Conservation (phyloP, 2,888 invertebrate species). For the Thera britannica region DNA sequence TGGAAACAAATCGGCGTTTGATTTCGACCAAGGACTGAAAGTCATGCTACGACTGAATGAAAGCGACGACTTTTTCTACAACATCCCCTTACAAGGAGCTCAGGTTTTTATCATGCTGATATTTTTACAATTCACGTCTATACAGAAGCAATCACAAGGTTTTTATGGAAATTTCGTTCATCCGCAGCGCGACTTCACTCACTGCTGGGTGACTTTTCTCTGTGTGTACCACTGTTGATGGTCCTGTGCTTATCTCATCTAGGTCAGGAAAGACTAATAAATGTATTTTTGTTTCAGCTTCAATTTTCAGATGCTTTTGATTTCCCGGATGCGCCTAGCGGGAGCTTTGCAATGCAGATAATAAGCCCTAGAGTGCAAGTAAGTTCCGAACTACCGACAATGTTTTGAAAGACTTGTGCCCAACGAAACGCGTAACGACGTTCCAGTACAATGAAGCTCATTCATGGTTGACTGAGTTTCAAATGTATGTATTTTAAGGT, state of each 20-base stretch:
- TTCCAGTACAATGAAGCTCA: slow-evolving; percentile 33
- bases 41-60: slow-evolving; percentile 67
- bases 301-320: slow-evolving; percentile 84
- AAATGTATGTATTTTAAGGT: slow-evolving; percentile 4
- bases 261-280: not conserved
- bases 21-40: slow-evolving; percentile 73
- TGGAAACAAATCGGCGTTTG: slow-evolving; percentile 75
- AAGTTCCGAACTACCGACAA: slow-evolving; percentile 29
- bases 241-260: too few relatives aligned
- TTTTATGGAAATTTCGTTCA: too few relatives aligned
- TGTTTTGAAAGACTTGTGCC: slow-evolving; percentile 10
- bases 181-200: too few relatives aligned
- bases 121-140: not conserved
- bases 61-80: slow-evolving; percentile 80
- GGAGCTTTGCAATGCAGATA: slow-evolving; percentile 78
- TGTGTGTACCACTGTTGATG: too few relatives aligned
- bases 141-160: too few relatives aligned
- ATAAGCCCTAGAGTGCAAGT: slow-evolving; percentile 73
- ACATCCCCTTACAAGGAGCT: slow-evolving; percentile 76
- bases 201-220: too few relatives aligned
- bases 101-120: slow-evolving; percentile 59
- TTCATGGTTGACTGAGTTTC: slow-evolving; percentile 36
- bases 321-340: slow-evolving; percentile 85
- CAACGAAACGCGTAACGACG: slow-evolving; percentile 16
- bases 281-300: slow-evolving; percentile 64